phyloP scores from a whole-genome alignment of 2,888 invertebrate genomes.

The Cotesia congregata region DNA sequence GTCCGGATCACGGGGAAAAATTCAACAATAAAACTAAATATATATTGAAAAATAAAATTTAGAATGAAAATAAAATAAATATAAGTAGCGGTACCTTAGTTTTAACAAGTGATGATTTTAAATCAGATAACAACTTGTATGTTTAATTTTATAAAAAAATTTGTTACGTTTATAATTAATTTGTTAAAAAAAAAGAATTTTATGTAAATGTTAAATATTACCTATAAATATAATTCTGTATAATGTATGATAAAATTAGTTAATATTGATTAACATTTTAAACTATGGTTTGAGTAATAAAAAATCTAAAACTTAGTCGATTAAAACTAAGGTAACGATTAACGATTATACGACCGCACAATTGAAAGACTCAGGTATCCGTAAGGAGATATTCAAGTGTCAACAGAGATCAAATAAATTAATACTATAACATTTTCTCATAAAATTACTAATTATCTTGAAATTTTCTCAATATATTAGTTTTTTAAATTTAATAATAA shows the following conservation, averaged over 20 bases:
- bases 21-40: slow-evolving; percentile 26
- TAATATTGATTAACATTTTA: neutral
- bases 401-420: slow-evolving; percentile 39
- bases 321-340: slow-evolving; percentile 37
- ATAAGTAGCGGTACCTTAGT: slow-evolving; percentile 6
- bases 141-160: too few species aligned
- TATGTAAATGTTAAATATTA: neutral
- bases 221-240: neutral
- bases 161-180: too few species aligned
- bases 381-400: slow-evolving; percentile 39
- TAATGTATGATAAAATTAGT: neutral
- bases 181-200: too few species aligned
- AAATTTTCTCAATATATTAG: neutral
- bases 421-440: slow-evolving; percentile 32
- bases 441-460: slow-evolving; percentile 11
- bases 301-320: neutral
- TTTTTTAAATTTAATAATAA: neutral
- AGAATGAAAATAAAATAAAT: slow-evolving; percentile 49
- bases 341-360: slow-evolving; percentile 58
- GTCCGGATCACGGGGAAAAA: slow-evolving; percentile 57
- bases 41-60: slow-evolving; percentile 36
- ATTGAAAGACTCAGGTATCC: slow-evolving; percentile 59
- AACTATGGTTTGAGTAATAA: neutral
- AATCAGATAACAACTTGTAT: neutral
- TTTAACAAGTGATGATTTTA: slow-evolving; percentile 14